Conservation (phyloP, 2,797 vertebrate genomes). For the Pygocentrus nattereri region DNA sequence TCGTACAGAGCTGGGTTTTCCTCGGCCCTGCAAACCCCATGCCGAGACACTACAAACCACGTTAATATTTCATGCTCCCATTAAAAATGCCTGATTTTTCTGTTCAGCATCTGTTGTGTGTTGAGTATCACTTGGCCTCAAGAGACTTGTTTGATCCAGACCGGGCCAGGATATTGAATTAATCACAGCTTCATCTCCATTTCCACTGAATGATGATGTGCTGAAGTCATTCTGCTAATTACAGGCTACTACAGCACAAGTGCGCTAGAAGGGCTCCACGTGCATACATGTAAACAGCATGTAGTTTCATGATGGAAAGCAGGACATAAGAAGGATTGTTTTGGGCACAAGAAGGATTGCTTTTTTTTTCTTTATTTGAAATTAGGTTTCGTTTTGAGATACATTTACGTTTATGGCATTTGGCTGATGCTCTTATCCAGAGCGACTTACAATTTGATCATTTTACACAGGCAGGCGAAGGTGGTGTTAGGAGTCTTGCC, state of each 20-base stretch:
- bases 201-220: conserved; percentile 80
- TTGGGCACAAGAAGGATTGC: too few species aligned
- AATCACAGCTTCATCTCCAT: conserved; percentile 96
- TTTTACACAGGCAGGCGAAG: too few species aligned
- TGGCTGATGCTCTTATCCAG: too few species aligned
- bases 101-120: conserved; percentile 96
- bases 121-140: conserved; percentile 94
- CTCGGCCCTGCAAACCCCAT: conserved; percentile 72
- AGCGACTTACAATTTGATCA: too few species aligned
- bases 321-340: not conserved
- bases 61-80: conserved; percentile 96
- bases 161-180: conserved; percentile 98
- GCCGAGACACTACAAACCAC: conserved; percentile 86
- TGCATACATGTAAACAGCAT: not conserved
- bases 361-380: too few species aligned
- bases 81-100: conserved; percentile 94
- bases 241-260: not conserved
- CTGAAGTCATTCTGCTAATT: conserved; percentile 17
- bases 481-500: too few species aligned
- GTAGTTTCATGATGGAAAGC: not conserved
- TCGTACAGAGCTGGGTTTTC: conserved; percentile 60
- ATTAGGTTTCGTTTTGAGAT: too few species aligned
- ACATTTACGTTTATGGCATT: too few species aligned
- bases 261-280: not conserved
- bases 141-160: conserved; percentile 95